Evolutionary conservation across 2,888 invertebrate species (phyloP), one percentile per base, ranked within the genome.

Genomic region (Caenorhabditis sinica): DNA sequence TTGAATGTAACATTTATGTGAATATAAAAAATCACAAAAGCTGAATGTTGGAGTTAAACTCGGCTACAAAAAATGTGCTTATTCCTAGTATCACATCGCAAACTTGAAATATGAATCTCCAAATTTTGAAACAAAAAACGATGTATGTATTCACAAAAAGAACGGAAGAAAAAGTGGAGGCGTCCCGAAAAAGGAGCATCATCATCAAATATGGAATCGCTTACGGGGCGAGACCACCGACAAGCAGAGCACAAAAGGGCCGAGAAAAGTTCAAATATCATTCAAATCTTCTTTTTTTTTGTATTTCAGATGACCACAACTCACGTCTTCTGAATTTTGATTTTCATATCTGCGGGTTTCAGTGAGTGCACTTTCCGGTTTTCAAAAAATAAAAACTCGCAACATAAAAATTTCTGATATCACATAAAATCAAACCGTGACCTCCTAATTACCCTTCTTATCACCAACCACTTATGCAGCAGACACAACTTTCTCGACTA

Each of bases 401-500:
- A 43, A 25, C 28, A 23, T 3, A 49, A 49, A 13, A 9, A 9
- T 56, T 56, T 25, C 15, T 45, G 20, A 13, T 25, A 25, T 15
- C 8, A 61, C 23, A 74, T 33, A 25, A 30, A 43, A 66, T 43
- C 25, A 61, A 69, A 61, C 33, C 53, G 77, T 69, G 69, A 69
- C 77, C 77, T 69, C 69, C 23, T 63, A 69, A 77, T 76, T 61
- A 56, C 51, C 43, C 33, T 56, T 75, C 65, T 66, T 66, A 56
- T 49, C 68, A 40, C 11, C 9, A 20, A 71, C 60, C 33, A 15
- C 49, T 17, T 45, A 45, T 33, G 30, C 28, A 71, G 30, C 43
- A 28, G 76, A 68, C 76, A 76, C 51, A 68, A 33, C 5, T 49
- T 43, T 63, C 33, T 40, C 28, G 45, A 61, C 40, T 49, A 33